These are phyloP conservation scores for Callorhinus ursinus DNA, from an alignment of 2,113 vertebrate species.

Conservation along the genomic window DNA sequence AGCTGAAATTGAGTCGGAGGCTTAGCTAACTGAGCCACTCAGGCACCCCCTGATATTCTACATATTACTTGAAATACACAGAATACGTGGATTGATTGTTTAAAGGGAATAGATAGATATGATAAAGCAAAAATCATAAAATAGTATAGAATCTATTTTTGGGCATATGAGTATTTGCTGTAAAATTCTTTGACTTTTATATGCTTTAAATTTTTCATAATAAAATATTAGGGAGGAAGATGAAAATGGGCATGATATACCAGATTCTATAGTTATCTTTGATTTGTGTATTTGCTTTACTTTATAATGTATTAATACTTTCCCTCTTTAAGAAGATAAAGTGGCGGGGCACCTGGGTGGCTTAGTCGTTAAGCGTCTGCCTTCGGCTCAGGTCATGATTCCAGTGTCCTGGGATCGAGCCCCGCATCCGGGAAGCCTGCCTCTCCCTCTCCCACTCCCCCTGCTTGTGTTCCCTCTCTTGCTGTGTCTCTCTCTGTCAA, in stretches of 20 bases:
- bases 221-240: background rate
- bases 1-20: no score
- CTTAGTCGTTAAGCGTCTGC: no score
- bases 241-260: background rate
- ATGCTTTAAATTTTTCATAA: slow-evolving; percentile 17
- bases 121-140: background rate
- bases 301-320: background rate
- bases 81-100: background rate
- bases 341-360: background rate
- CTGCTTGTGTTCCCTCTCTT: no score
- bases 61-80: background rate
- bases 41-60: background rate
- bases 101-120: background rate
- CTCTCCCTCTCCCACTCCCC: no score
- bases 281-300: background rate
- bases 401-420: no score
- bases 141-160: background rate
- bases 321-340: background rate
- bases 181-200: background rate
- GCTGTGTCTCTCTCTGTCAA: no score
- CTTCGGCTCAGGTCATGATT: no score
- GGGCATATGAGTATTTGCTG: background rate
- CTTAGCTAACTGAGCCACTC: no score
- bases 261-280: background rate
- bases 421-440: no score